Evolutionary conservation across 2,113 vertebrate species (phyloP), one percentile per base, ranked within the genome.

Genomic region (Sula dactylatra): DNA sequence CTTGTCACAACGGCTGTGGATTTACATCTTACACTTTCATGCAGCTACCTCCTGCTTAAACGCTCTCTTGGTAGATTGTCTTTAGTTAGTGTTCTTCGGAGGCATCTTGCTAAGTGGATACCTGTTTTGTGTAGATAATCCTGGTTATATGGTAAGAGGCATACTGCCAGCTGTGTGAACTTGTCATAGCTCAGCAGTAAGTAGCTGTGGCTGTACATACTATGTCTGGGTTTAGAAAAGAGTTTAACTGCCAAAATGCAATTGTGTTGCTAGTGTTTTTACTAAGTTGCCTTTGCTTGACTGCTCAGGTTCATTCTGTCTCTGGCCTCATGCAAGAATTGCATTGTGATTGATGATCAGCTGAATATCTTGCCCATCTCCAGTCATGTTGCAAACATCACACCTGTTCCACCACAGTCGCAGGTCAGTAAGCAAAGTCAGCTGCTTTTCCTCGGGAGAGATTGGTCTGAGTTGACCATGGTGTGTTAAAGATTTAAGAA

Each of bases 321-420:
- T 40, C 97, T 99, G 91, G 97, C 99, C 12, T 99, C 99, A 2
- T 99, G 99, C 95, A 99, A 99, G 96, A 99, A 98, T 50, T 99
- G 99, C 93, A 98, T 99, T 0, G 99, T 99, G 70, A 99, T 99
- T 4, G 99, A 99, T 34, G 99, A 99, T 96, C 99, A 99, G 61
- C 99, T 99, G 84, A 99, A 98, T 82, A 99, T 99, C 94, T 97
- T 99, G 94, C 99, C 99, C 26, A 97, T 99, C 94, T 99, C 99
- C 91, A 99, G 98, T 91, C 99, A 99, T 2, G 79, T 98, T 42
- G 98, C 99, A 38, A 99, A 97, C 97, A 99, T 99, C 78, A 98
- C 98, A 42, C 98, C 99, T 1, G 80, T 99, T 2, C 98, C 99
- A 8, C 99, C 99, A 2, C 99, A 98, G 96, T 98, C 98, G 6